phyloP scores from a whole-genome alignment of 1,140 invertebrate species.

The Bombus soroeensis region DNA sequence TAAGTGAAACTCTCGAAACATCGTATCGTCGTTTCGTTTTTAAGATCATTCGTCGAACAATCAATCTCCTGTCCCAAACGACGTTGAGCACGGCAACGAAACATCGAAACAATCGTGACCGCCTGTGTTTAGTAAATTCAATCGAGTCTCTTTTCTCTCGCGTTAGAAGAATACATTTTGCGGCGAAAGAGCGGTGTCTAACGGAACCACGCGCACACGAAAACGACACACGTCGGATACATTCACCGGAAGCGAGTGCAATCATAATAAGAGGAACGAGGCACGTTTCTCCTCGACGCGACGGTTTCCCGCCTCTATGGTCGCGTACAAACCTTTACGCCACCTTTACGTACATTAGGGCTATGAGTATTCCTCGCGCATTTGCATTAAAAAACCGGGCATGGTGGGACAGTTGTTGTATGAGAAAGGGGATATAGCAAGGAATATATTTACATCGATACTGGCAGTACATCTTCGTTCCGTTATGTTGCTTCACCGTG shows the following conservation, averaged over 20 bases:
- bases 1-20: no score
- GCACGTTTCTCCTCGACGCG: background rate
- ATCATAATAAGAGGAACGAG: background rate
- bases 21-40: no score
- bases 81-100: background rate
- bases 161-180: background rate
- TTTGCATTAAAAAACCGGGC: constrained; percentile 62
- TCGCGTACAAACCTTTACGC: constrained; percentile 56
- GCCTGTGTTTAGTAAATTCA: background rate
- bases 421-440: background rate
- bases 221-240: constrained; percentile 40
- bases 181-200: constrained; percentile 10
- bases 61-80: background rate
- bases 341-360: constrained; percentile 28
- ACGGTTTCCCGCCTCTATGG: constrained; percentile 9
- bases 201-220: constrained; percentile 34
- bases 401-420: background rate
- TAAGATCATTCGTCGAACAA: background rate
- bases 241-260: constrained; percentile 22
- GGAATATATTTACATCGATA: constrained; percentile 76
- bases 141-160: background rate
- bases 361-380: constrained; percentile 49
- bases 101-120: background rate
- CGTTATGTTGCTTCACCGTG: constrained; percentile 30
- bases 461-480: constrained; percentile 74